A percentile compares a stretch with the other conserved stretches of the same genome.
phyloP scores from a whole-genome alignment of 2,888 invertebrate genomes.

The Pollenia griseotomentosa region DNA sequence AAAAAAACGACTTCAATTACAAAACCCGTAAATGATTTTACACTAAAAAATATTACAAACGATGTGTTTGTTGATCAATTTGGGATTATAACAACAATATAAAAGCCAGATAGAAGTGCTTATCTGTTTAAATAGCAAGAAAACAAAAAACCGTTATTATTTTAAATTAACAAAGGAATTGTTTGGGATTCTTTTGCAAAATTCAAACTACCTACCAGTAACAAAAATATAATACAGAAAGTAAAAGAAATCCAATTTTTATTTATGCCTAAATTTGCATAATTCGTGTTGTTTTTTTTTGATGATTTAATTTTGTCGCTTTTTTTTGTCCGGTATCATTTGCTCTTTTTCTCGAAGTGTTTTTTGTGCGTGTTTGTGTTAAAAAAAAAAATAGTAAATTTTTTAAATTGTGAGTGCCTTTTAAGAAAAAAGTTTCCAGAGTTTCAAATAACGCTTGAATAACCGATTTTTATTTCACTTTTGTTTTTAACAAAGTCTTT shows the following conservation, averaged over 20 bases:
- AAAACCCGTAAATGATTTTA: conserved; percentile 28
- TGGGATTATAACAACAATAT: not conserved
- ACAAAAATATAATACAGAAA: not conserved
- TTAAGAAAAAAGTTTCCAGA: conserved; percentile 31
- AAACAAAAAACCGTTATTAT: conserved; percentile 36
- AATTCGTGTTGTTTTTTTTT: conserved; percentile 37
- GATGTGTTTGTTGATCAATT: conserved; percentile 39
- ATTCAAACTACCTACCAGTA: not conserved
- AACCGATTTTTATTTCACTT: conserved; percentile 58
- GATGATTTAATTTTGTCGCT: not conserved
- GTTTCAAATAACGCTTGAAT: conserved; percentile 67
- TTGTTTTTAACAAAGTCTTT: conserved; percentile 46
- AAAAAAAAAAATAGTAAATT: conserved; percentile 32
- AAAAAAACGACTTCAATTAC: conserved; percentile 31
- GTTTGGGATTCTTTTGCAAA: not conserved
- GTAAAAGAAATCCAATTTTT: conserved; percentile 19
- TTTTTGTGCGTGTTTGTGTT: conserved; percentile 42
- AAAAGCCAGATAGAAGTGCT: conserved; percentile 34
- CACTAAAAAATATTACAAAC: conserved; percentile 14
- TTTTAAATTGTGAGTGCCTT: conserved; percentile 39
- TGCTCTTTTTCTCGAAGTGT: conserved; percentile 9
- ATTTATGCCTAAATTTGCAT: conserved; percentile 65
- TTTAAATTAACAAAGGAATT: conserved; percentile 7
- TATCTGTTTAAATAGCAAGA: conserved; percentile 23
- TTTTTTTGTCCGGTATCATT: conserved; percentile 12